Evolutionary conservation across 2,113 vertebrate species (phyloP).

Genomic region (Laterallus jamaicensis): DNA sequence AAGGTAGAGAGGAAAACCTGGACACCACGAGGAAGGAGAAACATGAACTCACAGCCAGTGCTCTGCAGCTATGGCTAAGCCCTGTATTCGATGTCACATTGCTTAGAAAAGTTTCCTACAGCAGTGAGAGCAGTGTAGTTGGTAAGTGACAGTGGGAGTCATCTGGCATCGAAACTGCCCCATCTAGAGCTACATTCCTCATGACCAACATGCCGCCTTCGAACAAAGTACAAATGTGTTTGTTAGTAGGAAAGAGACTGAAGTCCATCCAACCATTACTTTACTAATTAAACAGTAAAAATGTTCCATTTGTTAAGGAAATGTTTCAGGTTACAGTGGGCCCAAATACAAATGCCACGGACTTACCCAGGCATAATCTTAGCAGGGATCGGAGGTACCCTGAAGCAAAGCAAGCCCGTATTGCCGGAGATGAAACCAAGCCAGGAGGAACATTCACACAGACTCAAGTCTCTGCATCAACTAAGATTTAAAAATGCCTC

Average conservation of each 20-base stretch:
- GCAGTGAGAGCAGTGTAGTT: neutral
- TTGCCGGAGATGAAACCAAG: neutral
- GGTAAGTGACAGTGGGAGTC: neutral
- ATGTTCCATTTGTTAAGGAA: conserved; percentile 34
- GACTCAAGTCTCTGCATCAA: neutral
- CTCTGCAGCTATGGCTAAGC: neutral
- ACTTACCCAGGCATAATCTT: conserved; percentile 52
- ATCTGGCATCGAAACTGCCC: neutral
- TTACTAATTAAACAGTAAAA: conserved; percentile 53
- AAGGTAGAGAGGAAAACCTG: neutral
- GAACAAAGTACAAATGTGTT: conserved; percentile 16
- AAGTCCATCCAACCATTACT: conserved; percentile 51
- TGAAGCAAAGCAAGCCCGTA: neutral
- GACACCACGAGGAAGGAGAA: neutral
- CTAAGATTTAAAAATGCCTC: neutral
- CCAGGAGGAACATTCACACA: neutral
- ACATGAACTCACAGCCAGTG: neutral
- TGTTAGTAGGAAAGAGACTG: neutral
- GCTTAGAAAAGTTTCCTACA: neutral
- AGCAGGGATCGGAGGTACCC: conserved; percentile 15
- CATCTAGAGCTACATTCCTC: conserved; percentile 19
- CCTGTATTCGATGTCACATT: fast-evolving
- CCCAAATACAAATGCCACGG: conserved; percentile 24
- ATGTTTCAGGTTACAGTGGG: conserved; percentile 21
- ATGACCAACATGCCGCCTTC: neutral